Evolutionary conservation across 1,140 invertebrate species (phyloP), one percentile per base, ranked within the genome.

Genomic region (Rhynchophorus ferrugineus): DNA sequence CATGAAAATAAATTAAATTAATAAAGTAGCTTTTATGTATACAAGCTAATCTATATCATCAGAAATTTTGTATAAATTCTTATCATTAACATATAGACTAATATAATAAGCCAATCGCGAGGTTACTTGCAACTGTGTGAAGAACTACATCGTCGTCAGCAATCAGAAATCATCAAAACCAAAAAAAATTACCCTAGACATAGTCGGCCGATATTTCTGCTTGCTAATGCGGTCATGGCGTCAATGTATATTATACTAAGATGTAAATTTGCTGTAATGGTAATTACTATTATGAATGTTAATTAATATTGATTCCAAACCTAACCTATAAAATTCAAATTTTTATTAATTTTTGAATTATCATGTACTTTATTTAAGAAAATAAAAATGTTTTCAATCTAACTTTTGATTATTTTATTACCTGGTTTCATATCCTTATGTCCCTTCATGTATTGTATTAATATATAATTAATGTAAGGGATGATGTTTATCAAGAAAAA

Each of bases 211-310:
- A 46, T 54, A 46, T 54, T 42, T 20, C 51, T 54, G 16, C 42
- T 42, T 37, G 24, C 24, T 42, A 39, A 49, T 49, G 44, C 42
- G 35, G 49, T 56, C 36, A 53, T 48, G 50, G 48, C 56, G 58
- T 59, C 56, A 53, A 59, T 59, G 52, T 35, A 36, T 50, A 59
- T 50, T 38, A 49, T 36, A 37, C 16, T 55, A 55, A 29, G 41
- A 55, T 59, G 58, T 56, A 59, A 48, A 59, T 52, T 56, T 59
- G 58, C 58, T 59, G 54, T 59, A 56, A 46, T 45, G 46, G 33
- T 53, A 54, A 54, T 53, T 42, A 47, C 43, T n/a, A 16, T 35
- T 18, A 55, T 55, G 29, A 55, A 55, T 55, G 53, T 55, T 55
- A 55, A 52, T 18, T 21, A 37, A 16, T 46, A 46, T 46, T 51